Evolutionary conservation across 2,888 invertebrate genomes (phyloP), one percentile per base, ranked within the genome.

Genomic region (Oscheius sp.): DNA sequence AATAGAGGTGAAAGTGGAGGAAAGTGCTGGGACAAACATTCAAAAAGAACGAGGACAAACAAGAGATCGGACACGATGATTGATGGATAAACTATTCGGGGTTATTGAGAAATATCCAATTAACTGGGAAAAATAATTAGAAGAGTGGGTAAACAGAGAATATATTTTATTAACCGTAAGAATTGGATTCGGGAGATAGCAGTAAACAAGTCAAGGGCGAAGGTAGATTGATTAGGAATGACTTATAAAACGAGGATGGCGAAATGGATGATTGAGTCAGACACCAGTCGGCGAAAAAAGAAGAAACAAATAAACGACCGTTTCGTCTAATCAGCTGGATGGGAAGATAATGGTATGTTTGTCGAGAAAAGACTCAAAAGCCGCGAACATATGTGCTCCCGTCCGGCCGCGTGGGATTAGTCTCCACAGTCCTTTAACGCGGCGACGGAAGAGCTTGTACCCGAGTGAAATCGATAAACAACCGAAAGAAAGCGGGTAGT

Each of bases 371-470:
- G 41, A 41, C 4, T 4, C 8, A 17, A 12, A 20, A 33, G 33
- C 2, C 2, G 51, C 26, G 54, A 54, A 54, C 54, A 54, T 54
- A 54, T 54, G 47, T 47, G 47, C 12, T n/a, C n/a, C n/a, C n/a
- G n/a, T n/a, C n/a, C 6, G 54, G 54, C 47, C 47, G 47, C 30
- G 54, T 32, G 8, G 54, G 54, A 54, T 54, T 54, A 54, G 54
- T 54, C 32, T 24, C 3, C 54, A 54, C 54, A 54, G 54, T 54
- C 54, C 54, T 54, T 54, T 54, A 54, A 54, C n/a, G n/a, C 41
- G 41, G n/a, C 41, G 41, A n/a, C n/a, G 41, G 41, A 17, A 20
- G 41, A 14, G 41, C n/a, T 24, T 47, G 47, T 47, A 47, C 47
- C 47, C 47, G 47, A 24, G 17, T 47, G 24, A 47, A 47, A 47